phyloP scores from a whole-genome alignment of 2,888 invertebrate species.

The Stenolophus ochropezus region DNA sequence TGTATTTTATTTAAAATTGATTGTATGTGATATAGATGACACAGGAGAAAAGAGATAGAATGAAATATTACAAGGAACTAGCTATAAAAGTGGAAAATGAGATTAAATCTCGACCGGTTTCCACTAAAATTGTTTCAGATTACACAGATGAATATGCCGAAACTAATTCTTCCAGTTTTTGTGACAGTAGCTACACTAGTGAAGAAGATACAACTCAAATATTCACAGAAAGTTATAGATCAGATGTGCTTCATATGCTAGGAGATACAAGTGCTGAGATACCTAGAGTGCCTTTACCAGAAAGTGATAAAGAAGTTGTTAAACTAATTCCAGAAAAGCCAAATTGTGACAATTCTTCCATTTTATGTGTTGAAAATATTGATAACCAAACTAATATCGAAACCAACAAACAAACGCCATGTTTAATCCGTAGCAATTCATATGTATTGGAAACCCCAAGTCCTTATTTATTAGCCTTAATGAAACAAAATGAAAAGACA shows the following conservation, averaged over 20 bases:
- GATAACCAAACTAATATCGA: slow-evolving; percentile 60
- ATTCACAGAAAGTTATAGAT: slow-evolving; percentile 22
- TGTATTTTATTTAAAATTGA: slow-evolving; percentile 42
- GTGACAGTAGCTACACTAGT: slow-evolving; percentile 14
- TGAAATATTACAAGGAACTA: slow-evolving; percentile 80
- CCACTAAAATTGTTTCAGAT: not conserved
- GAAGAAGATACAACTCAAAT: slow-evolving; percentile 40
- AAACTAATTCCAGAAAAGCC: not conserved
- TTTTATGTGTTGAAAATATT: slow-evolving; percentile 54
- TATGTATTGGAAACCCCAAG: slow-evolving; percentile 87
- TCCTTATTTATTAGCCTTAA: slow-evolving; percentile 81
- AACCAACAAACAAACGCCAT: slow-evolving; percentile 67
- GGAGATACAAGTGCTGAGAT: slow-evolving; percentile 48
- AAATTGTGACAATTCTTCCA: slow-evolving; percentile 10
- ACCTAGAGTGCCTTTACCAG: slow-evolving; percentile 60
- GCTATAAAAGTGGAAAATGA: slow-evolving; percentile 81
- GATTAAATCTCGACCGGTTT: slow-evolving; percentile 68
- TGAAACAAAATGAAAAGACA: slow-evolving; percentile 73
- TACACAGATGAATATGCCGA: not conserved
- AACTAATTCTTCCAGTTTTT: slow-evolving; percentile 16
- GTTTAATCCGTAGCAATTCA: slow-evolving; percentile 82
- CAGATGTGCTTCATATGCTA: slow-evolving; percentile 50
- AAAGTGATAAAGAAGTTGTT: slow-evolving; percentile 49
- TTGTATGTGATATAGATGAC: slow-evolving; percentile 76
- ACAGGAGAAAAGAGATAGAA: slow-evolving; percentile 78